Conservation (phyloP, 2,113 vertebrate species). For the Coturnix japonica region DNA sequence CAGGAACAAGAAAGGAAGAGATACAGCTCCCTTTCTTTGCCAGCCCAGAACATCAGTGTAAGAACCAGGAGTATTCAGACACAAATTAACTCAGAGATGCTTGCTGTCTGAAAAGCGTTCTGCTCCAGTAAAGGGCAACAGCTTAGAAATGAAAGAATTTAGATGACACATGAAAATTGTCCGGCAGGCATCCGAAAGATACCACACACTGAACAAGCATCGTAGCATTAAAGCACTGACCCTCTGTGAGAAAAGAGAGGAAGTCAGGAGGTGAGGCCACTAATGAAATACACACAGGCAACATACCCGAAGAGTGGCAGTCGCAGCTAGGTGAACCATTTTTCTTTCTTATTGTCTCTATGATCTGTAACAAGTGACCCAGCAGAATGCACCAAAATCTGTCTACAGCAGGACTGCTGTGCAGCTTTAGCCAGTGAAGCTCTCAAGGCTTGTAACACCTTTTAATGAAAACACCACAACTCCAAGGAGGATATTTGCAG, state of each 20-base stretch:
- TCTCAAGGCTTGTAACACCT: neutral
- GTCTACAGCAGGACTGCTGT: neutral
- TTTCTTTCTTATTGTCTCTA: neutral
- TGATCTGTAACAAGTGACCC: neutral
- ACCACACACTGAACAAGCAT: neutral
- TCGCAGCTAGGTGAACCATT: neutral
- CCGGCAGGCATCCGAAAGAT: neutral
- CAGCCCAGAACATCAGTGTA: neutral
- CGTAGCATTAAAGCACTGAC: neutral
- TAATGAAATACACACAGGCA: neutral
- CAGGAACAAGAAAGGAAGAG: neutral
- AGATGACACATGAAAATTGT: neutral
- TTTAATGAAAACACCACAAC: neutral
- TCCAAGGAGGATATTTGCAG: neutral
- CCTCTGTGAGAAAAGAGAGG: neutral
- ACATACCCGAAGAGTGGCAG: neutral
- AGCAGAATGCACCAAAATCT: neutral
- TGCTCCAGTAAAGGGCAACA: neutral
- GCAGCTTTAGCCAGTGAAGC: neutral
- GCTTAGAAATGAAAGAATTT: neutral
- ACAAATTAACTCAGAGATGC: neutral
- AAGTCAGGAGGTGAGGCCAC: neutral
- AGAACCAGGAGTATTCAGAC: neutral
- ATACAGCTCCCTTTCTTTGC: neutral
- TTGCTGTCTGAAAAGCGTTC: neutral